These are phyloP conservation scores for Lomographa bimaculata DNA, from an alignment of 2,888 invertebrate genomes.

Conservation along the genomic window DNA sequence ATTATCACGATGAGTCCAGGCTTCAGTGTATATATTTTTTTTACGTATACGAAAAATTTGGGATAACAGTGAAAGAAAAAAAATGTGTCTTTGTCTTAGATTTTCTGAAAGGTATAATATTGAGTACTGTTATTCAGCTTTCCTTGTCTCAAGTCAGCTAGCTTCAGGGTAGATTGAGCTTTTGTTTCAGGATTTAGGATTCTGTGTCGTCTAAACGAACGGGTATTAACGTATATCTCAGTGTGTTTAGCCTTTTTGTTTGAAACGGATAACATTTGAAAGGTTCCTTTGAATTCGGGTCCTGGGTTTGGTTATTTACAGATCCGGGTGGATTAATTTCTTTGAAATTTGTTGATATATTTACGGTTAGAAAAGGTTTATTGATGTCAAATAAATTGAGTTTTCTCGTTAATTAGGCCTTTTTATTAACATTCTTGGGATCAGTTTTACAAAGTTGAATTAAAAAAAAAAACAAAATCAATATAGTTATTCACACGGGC, in stretches of 20 bases:
- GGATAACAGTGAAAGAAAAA: no score
- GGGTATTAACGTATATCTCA: slow-evolving; percentile 38
- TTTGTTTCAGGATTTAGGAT: slow-evolving; percentile 61
- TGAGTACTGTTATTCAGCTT: slow-evolving; percentile 19
- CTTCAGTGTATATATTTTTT: no score
- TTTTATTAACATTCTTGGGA: no score
- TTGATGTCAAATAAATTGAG: no score
- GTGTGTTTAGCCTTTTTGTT: slow-evolving; percentile 29
- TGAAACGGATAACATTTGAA: slow-evolving; percentile 19
- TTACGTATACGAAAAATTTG: no score
- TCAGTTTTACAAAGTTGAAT: no score
- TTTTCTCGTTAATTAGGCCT: no score
- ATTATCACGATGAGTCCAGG: no score
- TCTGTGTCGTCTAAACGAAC: slow-evolving; percentile 52
- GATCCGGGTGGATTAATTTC: slow-evolving; percentile 6
- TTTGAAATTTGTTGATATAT: slow-evolving; percentile 6
- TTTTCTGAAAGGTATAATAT: slow-evolving; percentile 5
- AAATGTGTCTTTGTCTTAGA: no score
- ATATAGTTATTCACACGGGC: no score
- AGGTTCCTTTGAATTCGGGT: slow-evolving; percentile 10
- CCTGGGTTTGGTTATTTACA: slow-evolving; percentile 8
- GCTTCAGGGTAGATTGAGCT: slow-evolving; percentile 46
- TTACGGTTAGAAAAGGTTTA: neutral
- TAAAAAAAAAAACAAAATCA: no score
- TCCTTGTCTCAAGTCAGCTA: slow-evolving; percentile 50